A percentile compares a stretch with the other conserved stretches of the same genome.
phyloP scores from a whole-genome alignment of 2,797 vertebrate genomes.

The Sardinella longiceps region DNA sequence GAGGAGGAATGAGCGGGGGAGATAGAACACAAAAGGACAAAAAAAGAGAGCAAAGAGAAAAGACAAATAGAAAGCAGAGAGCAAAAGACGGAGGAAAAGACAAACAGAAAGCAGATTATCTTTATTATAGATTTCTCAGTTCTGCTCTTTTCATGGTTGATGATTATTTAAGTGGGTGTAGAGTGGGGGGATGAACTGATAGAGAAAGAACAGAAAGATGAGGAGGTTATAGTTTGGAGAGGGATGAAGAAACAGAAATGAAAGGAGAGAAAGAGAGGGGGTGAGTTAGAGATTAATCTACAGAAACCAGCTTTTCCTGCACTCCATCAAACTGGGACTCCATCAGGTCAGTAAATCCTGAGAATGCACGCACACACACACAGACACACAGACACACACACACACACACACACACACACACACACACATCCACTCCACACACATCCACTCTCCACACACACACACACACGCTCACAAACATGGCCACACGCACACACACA shows the following conservation, averaged over 20 bases:
- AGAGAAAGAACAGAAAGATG: neutral
- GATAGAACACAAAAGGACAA: no score
- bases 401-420: conserved; percentile 37
- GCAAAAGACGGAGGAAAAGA: neutral
- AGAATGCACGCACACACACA: conserved; percentile 19
- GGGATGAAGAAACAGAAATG: neutral
- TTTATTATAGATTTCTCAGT: neutral
- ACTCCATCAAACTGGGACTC: neutral
- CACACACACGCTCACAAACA: conserved; percentile 22
- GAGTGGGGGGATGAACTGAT: neutral
- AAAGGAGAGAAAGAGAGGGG: neutral
- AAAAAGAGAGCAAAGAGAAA: neutral
- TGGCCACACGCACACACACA: neutral
- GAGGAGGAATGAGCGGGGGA: neutral
- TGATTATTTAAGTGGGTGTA: neutral
- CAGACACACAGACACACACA: conserved; percentile 23
- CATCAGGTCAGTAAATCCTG: conserved; percentile 39
- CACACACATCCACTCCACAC: conserved; percentile 44
- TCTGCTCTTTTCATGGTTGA: neutral
- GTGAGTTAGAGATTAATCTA: neutral
- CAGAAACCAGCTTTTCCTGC: neutral
- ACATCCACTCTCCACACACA: no score
- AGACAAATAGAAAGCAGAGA: neutral
- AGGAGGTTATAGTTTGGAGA: neutral
- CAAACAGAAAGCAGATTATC: neutral